Conservation (phyloP, 2,888 invertebrate species). For the Ypsolopha sequella region DNA sequence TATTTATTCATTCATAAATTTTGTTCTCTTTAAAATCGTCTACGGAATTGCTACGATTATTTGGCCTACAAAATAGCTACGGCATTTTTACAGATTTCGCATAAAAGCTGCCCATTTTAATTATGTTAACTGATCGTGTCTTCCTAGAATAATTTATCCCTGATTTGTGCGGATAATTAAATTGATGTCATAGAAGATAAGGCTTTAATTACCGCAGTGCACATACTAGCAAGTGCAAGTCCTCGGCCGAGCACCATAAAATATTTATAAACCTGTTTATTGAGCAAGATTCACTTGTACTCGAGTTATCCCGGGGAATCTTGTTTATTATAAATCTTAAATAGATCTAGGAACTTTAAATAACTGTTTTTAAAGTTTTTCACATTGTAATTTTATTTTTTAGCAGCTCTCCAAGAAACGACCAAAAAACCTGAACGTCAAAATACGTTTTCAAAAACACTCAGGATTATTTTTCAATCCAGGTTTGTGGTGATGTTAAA, state of each 20-base stretch:
- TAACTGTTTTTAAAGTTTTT: not conserved
- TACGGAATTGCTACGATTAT: too few relatives aligned
- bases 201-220: constrained; percentile 3
- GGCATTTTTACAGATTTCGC: too few relatives aligned
- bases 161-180: not conserved
- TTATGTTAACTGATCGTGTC: too few relatives aligned
- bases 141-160: not conserved
- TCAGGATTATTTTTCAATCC: not conserved
- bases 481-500: too few relatives aligned
- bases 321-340: not conserved
- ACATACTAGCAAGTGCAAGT: not conserved
- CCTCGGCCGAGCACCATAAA: constrained; percentile 23
- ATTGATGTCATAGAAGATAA: constrained; percentile 3
- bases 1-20: too few relatives aligned
- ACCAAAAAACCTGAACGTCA: not conserved
- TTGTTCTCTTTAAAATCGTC: too few relatives aligned
- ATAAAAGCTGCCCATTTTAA: too few relatives aligned
- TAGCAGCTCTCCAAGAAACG: not conserved
- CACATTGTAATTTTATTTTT: not conserved
- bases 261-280: constrained; percentile 59
- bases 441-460: not conserved
- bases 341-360: not conserved
- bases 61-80: too few relatives aligned
- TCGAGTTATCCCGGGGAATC: constrained; percentile 4
- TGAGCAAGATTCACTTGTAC: constrained; percentile 35